Evolutionary conservation across 2,888 invertebrate species (phyloP).

Genomic region (Cheilosia impressa): DNA sequence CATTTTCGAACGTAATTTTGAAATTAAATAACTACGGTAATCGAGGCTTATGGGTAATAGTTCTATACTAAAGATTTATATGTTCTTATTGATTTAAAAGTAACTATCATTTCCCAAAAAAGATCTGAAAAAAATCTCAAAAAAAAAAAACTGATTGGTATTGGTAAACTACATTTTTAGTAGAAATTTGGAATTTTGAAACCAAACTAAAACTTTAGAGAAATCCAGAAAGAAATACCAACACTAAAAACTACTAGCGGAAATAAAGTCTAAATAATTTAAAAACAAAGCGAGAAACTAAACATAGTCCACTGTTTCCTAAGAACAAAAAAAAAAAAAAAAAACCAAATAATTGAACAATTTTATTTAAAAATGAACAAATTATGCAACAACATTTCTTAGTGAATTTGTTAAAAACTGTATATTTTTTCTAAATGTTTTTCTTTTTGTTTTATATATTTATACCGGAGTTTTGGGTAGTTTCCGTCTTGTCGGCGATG

Average conservation of each 20-base stretch:
- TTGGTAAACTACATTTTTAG: too few species aligned
- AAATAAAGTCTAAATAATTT: constrained; percentile 26
- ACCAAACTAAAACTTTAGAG: not conserved
- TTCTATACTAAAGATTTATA: too few species aligned
- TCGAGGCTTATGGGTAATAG: too few species aligned
- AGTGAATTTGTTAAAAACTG: constrained; percentile 50
- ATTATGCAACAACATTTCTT: constrained; percentile 69
- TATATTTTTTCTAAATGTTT: constrained; percentile 34
- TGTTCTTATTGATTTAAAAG: too few species aligned
- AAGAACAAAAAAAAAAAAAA: constrained; percentile 20
- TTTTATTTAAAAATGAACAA: constrained; percentile 38
- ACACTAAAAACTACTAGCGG: constrained; percentile 52
- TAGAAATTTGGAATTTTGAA: too few species aligned
- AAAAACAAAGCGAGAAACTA: constrained; percentile 41
- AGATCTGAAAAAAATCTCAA: too few species aligned
- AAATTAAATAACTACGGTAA: too few species aligned
- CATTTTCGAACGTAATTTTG: too few species aligned
- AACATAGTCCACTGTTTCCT: constrained; percentile 66
- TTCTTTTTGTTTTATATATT: constrained; percentile 82
- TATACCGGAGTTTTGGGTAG: constrained; percentile 98
- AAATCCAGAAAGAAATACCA: constrained; percentile 31
- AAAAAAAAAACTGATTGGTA: too few species aligned
- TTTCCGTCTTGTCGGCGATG: constrained; percentile 96
- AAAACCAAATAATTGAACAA: constrained; percentile 13
- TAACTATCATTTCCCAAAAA: too few species aligned